Base-by-base conservation (phyloP, 2,888 invertebrate species). In the Melieria picta region DNA sequence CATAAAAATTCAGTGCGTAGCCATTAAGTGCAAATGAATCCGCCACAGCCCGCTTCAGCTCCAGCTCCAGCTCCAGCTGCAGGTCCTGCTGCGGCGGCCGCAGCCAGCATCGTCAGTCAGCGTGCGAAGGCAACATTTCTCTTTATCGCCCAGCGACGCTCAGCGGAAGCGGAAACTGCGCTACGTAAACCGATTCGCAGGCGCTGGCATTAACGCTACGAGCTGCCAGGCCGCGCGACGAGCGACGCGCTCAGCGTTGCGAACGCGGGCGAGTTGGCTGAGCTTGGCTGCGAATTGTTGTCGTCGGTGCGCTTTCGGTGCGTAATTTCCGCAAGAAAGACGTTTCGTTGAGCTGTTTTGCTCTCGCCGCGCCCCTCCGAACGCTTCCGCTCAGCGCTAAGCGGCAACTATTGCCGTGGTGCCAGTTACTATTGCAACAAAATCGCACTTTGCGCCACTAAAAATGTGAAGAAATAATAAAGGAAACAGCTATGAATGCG, bases 1-100 rank as follows among this genome's bases (percentile, higher is more conserved):
- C 42, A 11, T 64, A 50, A 64, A 64, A 50, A 64, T 52, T 64
- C 63, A 64, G 52, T 50, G 48, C 1, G 11, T 10, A 52, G 42
- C 50, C 42, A 50, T 43, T 60, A n/a, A 42, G 11, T 30, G 46
- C n/a, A 60, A 5, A n/a, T 11, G 4, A n/a, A 4, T 60, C 60
- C 43, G n/a, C 16, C 16, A 16, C 16, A 16, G 16, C 16, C 16
- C 16, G 16, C 16, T 16, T 16, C 16, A 16, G 16, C 16, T 16
- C 16, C 16, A 16, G 16, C 16, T 16, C 16, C 16, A 16, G 16
- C 43, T 43, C 42, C 7, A 60, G 45, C 30, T 30, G 30, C 30
- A 30, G 30, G 30, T 30, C 30, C 30, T 30, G 30, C 30, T 30
- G 1, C 30, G 30, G 30, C 30, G 3, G 30, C 30, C 30, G 30